Evolutionary conservation across 2,113 vertebrate species (phyloP), one percentile per base, ranked within the genome.

Genomic region (Paracanthobrama guichenoti): DNA sequence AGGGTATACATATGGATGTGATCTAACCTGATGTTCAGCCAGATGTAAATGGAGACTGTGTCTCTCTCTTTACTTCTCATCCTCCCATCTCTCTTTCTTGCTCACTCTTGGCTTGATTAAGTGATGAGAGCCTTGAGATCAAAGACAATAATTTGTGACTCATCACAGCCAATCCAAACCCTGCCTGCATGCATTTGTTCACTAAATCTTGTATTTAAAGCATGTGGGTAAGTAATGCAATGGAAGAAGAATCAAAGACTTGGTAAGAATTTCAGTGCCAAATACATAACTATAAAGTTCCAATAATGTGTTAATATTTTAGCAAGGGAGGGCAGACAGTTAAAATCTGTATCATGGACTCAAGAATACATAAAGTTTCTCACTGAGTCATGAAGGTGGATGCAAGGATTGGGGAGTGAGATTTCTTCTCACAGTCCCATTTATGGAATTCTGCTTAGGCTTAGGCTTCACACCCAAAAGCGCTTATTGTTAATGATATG

Each of bases 1-100:
- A 74, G 22, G 31, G 55, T 46, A 28, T 50, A 14, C 69, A 83
- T 44, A 67, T 78, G 60, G 28, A 55, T 28, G 60, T 44, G 73
- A 64, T 84, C 82, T 67, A 53, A 67, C 82, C 73, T 84, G 60
- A 78, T 78, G 82, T 84, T 78, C 59, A 66, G 62, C 60, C 59
- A 67, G 59, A 53, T 20, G 28, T 78, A 48, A 66, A 80, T 28
- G 57, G 16, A 64, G 35, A 46, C 22, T 0, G 9, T 42, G 55
- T 60, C 76, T 46, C 39, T 60, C n/a, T 10, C 3, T 71, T 55
- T 31, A n/a, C 26, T 14, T 50, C 73, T 55, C 48, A 14, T 75
- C 39, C 20, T 71, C 4, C 14, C 46, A 31, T 53, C 26, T 74
- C 9, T 74, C 39, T n/a, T 71, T 46, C 3, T 42, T 6, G 20